Conservation (phyloP, 2,113 vertebrate species). For the Nothocercus nigrocapillus region DNA sequence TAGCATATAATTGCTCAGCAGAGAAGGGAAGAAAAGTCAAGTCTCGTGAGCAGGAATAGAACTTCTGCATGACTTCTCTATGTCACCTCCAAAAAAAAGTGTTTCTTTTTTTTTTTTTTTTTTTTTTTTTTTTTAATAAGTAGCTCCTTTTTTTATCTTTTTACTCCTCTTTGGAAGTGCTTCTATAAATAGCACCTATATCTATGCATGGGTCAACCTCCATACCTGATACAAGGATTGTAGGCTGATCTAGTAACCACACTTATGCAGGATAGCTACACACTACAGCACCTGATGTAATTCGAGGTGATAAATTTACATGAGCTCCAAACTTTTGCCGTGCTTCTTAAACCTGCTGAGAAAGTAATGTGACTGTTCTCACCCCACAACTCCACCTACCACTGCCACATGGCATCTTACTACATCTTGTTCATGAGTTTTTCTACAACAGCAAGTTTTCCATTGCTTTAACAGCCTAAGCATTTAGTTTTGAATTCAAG, state of each 20-base stretch:
- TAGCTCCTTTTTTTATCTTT: neutral
- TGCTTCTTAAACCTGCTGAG: neutral
- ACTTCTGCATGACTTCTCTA: neutral
- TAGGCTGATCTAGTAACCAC: neutral
- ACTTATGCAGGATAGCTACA: neutral
- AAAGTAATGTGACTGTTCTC: neutral
- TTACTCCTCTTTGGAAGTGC: neutral
- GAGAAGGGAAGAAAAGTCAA: slow-evolving; percentile 16
- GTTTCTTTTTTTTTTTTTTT: neutral
- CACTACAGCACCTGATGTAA: rapidly evolving
- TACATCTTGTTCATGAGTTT: neutral
- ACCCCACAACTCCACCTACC: neutral
- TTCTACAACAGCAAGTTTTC: rapidly evolving
- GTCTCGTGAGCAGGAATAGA: neutral
- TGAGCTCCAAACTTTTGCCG: neutral
- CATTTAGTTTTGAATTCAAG: neutral
- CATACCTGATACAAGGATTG: neutral
- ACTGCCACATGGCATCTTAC: neutral
- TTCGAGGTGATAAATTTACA: neutral
- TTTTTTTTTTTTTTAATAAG: neutral
- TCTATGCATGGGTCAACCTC: neutral
- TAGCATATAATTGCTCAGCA: slow-evolving; percentile 31
- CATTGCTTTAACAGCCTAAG: neutral
- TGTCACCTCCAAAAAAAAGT: neutral
- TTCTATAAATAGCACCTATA: slow-evolving; percentile 32